Percentiles rank a stretch among this genome's conserved stretches.
phyloP scores from a whole-genome alignment of 2,888 invertebrate species.

The Sympetrum striolatum region DNA sequence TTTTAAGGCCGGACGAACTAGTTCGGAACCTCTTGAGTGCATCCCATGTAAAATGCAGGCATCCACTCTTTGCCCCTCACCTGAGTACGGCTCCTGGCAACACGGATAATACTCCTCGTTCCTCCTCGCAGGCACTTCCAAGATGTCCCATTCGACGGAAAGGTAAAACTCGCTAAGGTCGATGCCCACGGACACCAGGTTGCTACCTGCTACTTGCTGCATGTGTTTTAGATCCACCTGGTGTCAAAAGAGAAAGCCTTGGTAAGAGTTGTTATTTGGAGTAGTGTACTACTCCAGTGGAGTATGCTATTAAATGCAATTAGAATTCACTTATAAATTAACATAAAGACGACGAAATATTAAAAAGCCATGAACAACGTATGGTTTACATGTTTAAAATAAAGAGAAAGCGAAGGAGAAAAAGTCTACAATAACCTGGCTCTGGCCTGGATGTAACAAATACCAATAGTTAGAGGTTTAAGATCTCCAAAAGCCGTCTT shows the following conservation, averaged over 20 bases:
- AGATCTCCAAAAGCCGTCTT: too few relatives aligned
- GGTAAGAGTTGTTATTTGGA: neutral
- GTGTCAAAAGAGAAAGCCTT: neutral
- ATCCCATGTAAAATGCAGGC: neutral
- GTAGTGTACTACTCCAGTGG: too few relatives aligned
- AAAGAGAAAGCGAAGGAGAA: too few relatives aligned
- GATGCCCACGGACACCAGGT: constrained; percentile 85
- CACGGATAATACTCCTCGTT: constrained; percentile 95
- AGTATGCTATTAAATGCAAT: too few relatives aligned
- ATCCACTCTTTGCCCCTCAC: constrained; percentile 60
- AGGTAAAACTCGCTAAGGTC: constrained; percentile 95
- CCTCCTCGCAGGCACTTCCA: constrained; percentile 89
- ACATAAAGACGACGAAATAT: too few relatives aligned
- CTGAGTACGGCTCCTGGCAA: constrained; percentile 84
- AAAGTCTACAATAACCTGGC: too few relatives aligned
- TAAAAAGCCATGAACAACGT: too few relatives aligned
- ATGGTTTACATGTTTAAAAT: too few relatives aligned
- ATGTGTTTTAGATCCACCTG: constrained; percentile 89
- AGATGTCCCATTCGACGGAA: constrained; percentile 97
- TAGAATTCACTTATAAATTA: too few relatives aligned
- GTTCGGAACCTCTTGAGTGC: neutral
- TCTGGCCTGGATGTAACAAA: too few relatives aligned
- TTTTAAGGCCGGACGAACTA: neutral
- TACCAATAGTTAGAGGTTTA: too few relatives aligned
- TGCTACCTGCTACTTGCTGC: constrained; percentile 83